Percentiles rank a stretch among this genome's conserved stretches.
These are phyloP conservation scores for Tetropium fuscum DNA, from an alignment of 2,888 invertebrate species.

Conservation along the genomic window DNA sequence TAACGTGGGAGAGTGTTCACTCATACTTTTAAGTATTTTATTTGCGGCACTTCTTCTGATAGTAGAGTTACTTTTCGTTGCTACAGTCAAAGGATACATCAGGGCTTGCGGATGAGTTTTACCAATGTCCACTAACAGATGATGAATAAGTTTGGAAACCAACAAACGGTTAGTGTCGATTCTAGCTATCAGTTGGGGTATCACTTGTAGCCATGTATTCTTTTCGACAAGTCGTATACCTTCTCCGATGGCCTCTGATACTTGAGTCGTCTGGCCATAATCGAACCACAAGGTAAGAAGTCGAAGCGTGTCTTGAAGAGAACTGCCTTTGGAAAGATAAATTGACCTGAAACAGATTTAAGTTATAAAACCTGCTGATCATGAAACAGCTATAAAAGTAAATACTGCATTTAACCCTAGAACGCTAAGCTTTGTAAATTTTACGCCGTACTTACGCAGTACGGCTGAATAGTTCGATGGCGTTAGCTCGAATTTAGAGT, in stretches of 20 bases:
- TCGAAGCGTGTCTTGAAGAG: constrained; percentile 95
- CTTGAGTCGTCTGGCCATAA: constrained; percentile 93
- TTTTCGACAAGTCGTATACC: constrained; percentile 95
- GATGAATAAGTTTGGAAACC: constrained; percentile 92
- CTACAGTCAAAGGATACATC: constrained; percentile 97
- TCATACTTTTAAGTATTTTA: constrained; percentile 94
- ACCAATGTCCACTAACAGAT: constrained; percentile 95
- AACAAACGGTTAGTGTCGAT: constrained; percentile 93
- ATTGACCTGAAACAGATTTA: constrained; percentile 77
- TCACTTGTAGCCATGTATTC: constrained; percentile 99
- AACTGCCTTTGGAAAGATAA: constrained; percentile 90
- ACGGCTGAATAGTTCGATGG: too few species aligned
- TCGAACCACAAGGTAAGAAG: constrained; percentile 98
- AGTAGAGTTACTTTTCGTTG: constrained; percentile 91
- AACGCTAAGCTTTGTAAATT: too few species aligned
- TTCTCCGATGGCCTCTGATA: constrained; percentile 92
- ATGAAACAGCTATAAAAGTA: too few species aligned
- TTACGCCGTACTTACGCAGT: too few species aligned
- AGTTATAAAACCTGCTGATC: too few species aligned
- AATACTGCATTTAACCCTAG: too few species aligned
- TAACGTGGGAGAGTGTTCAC: constrained; percentile 90
- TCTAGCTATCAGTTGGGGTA: constrained; percentile 97
- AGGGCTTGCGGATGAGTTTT: constrained; percentile 98
- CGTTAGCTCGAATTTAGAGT: too few species aligned
- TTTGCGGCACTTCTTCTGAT: constrained; percentile 92